Evolutionary conservation across 2,113 vertebrate genomes (phyloP).

Genomic region (Centrocercus urophasianus): DNA sequence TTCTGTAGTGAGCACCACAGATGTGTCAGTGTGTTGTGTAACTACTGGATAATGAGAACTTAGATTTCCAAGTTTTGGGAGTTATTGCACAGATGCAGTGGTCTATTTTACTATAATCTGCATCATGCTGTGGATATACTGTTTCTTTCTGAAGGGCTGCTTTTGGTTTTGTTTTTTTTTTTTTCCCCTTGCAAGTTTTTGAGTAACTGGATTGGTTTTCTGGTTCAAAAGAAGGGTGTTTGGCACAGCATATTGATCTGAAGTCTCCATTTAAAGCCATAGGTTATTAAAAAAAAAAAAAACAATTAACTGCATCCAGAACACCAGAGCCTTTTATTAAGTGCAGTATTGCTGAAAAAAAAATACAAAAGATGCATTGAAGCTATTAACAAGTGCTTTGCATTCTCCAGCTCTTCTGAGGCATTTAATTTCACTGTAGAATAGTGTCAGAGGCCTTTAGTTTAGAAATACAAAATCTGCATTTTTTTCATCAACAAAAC

Average conservation of each 20-base stretch:
- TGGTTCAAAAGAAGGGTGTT: neutral
- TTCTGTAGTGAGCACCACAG: neutral
- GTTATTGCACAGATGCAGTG: neutral
- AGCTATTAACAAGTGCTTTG: neutral
- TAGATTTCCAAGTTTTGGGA: rapidly evolving
- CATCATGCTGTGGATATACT: neutral
- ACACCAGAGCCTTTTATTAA: neutral
- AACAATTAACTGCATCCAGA: neutral
- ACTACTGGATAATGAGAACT: neutral
- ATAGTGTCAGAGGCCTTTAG: neutral
- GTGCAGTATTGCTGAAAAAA: neutral
- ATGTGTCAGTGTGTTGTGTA: neutral
- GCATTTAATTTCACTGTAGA: neutral
- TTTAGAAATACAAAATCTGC: neutral
- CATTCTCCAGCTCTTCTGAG: neutral
- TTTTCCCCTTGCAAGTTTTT: neutral
- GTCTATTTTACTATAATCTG: rapidly evolving
- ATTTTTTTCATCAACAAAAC: neutral
- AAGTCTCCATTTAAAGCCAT: neutral
- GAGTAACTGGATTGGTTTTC: neutral
- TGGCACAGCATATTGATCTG: neutral
- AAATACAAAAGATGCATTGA: neutral
- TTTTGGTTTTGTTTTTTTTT: neutral
- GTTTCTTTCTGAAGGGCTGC: neutral
- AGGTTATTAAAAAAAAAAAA: neutral